Percentiles rank a stretch among this genome's conserved stretches.
phyloP scores from a whole-genome alignment of 2,113 vertebrate species.

The Brienomyrus brachyistius region DNA sequence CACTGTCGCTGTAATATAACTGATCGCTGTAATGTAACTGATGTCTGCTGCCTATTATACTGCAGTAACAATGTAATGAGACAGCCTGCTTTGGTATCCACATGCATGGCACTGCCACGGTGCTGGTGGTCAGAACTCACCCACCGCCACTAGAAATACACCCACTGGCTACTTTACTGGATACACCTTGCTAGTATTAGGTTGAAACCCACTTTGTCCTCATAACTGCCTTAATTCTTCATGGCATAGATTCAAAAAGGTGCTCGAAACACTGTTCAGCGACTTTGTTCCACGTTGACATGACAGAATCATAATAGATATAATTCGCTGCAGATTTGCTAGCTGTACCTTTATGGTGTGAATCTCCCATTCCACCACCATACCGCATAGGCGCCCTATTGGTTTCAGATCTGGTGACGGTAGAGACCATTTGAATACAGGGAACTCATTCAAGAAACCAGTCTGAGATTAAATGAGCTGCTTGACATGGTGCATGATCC shows the following conservation, averaged over 20 bases:
- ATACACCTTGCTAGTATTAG: not conserved
- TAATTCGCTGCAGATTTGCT: not conserved
- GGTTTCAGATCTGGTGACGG: not conserved
- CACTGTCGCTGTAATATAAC: not conserved
- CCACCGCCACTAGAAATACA: too few relatives aligned
- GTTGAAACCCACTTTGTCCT: not conserved
- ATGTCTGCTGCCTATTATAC: not conserved
- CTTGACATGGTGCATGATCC: too few relatives aligned
- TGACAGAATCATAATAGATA: too few relatives aligned
- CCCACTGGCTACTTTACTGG: not conserved
- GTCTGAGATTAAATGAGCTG: not conserved
- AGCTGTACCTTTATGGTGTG: too few relatives aligned
- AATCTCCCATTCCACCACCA: too few relatives aligned
- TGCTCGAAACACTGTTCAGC: not conserved
- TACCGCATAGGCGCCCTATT: not conserved
- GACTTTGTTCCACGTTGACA: not conserved
- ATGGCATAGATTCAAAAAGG: not conserved
- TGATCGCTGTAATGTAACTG: not conserved
- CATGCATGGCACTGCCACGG: too few relatives aligned
- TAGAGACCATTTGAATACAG: not conserved
- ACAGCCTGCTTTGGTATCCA: too few relatives aligned
- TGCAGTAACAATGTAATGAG: not conserved
- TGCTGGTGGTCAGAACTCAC: too few relatives aligned
- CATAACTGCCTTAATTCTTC: not conserved
- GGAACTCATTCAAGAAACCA: not conserved